Evolutionary conservation across 1,140 invertebrate genomes (phyloP).

Genomic region (Penaeus chinensis): DNA sequence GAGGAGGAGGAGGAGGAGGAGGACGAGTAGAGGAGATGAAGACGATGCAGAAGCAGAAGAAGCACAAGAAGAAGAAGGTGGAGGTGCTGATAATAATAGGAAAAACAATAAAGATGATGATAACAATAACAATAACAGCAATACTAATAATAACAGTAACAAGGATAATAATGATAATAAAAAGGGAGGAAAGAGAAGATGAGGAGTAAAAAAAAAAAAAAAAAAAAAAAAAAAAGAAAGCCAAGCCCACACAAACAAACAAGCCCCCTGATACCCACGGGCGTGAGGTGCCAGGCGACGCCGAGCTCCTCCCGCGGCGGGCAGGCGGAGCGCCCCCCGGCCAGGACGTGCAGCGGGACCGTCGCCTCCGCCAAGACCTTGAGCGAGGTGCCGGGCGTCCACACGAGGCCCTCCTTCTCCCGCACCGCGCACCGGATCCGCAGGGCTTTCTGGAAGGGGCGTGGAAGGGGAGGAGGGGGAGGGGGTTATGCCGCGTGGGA

Average conservation of each 20-base stretch:
- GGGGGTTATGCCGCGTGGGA: neutral
- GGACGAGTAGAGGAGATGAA: too few species aligned
- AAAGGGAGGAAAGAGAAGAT: too few species aligned
- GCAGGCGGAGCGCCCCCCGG: neutral
- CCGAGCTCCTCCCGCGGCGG: neutral
- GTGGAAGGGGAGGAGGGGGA: too few species aligned
- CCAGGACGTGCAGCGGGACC: constrained; percentile 10
- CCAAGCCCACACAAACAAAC: neutral
- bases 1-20: too few species aligned
- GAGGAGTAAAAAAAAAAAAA: neutral
- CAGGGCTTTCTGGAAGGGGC: neutral
- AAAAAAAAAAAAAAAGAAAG: neutral
- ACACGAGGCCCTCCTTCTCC: constrained; percentile 31
- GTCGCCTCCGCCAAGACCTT: neutral
- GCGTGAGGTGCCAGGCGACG: constrained; percentile 9
- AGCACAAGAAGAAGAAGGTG: too few species aligned
- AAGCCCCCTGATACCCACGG: too few species aligned
- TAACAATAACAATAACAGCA: too few species aligned
- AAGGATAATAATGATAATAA: too few species aligned
- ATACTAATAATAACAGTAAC: too few species aligned
- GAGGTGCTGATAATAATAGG: too few species aligned
- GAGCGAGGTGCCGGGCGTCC: neutral
- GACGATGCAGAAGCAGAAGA: too few species aligned
- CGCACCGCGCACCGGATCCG: constrained; percentile 4
- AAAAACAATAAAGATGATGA: too few species aligned